Evolutionary conservation across 2,113 vertebrate genomes (phyloP), one percentile per base, ranked within the genome.

Genomic region (Centrocercus urophasianus): DNA sequence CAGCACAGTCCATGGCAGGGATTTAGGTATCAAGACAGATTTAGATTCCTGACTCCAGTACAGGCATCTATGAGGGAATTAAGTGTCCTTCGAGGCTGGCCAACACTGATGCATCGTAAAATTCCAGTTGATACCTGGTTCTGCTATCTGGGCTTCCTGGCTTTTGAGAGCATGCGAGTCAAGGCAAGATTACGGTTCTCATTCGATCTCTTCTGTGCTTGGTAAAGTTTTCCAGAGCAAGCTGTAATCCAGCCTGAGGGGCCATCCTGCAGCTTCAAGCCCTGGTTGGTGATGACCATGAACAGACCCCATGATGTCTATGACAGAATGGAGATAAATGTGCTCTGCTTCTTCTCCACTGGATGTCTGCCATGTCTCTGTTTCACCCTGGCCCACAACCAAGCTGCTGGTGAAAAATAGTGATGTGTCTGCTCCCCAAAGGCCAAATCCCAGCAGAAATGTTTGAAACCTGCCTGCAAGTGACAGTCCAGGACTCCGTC

Each of bases 341-440:
- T 0, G 0, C 24, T 19, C 40, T 10, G 4, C 50, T 40, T 19
- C 18, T 73, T 45, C 36, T 48, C 66, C 0, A 4, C 79, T 25
- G 50, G 15, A 54, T 8, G 47, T 24, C 36, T 1, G 1, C 0
- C 2, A 30, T 0, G 1, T 13, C 47, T 54, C 52, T 2, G 1
- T 69, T 66, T 0, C 0, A 32, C 42, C 56, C 32, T 11, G 22
- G 63, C 66, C 57, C 69, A 28, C 11, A 45, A 65, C 42, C 45
- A 15, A 75, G 48, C 32, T 11, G 19, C 0, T 4, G 38, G 43
- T 83, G 64, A 40, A 40, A 59, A 66, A 34, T 1, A 28, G 54
- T 40, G 72, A 28, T 50, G 14, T 30, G 69, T 12, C 1, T 30
- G 21, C 13, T 72, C 54, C 30, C 45, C 13, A 4, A 32, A 59